Base-by-base conservation (phyloP, 2,888 invertebrate genomes). In the Agriopis leucophaearia region DNA sequence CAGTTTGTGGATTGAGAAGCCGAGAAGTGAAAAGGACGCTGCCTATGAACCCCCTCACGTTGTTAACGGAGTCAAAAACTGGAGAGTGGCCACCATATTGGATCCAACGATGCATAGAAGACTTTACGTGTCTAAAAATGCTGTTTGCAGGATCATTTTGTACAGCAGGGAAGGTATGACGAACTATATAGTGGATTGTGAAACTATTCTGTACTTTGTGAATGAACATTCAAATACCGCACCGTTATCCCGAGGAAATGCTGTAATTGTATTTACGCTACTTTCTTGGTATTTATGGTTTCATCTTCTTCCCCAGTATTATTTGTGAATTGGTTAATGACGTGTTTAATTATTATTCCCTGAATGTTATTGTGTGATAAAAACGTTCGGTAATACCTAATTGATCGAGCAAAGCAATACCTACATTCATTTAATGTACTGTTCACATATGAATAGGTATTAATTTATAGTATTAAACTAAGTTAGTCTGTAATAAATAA, bases 161-260 rank as follows among this genome's bases (percentile, higher is more conserved):
- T 91, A 89, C 72, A 92, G 81, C 27, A 86, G 92, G 55, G 92
- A 92, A 61, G 91, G 81, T 8, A 87, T 83, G 76, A 83, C 88
- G 0, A 93, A 90, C 76, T 93, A 92, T 71, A 82, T 80, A 69
- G 87, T 90, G 63, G 82, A 89, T 52, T 94, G 93, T 81, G 87
- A 86, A 67, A 85, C 85, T 73, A 76, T 92, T 65, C 75, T 94
- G 38, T 92, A 86, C 67, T 91, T 85, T 70, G 73, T 92, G 10
- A 94, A 94, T 69, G 84, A 86, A 56, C 86, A 82, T 47, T 83
- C 82, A 77, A 85, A 75, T 74, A 80, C 79, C 71, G 78, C 78
- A 16, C 75, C 45, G 54, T 12, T 16, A 63, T 50, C 64, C 58
- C 45, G 64, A 8, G 64, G 60, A 35, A 59, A 12, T 47, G 44